Conservation (phyloP, 2,888 invertebrate genomes). For the Spodoptera exigua region DNA sequence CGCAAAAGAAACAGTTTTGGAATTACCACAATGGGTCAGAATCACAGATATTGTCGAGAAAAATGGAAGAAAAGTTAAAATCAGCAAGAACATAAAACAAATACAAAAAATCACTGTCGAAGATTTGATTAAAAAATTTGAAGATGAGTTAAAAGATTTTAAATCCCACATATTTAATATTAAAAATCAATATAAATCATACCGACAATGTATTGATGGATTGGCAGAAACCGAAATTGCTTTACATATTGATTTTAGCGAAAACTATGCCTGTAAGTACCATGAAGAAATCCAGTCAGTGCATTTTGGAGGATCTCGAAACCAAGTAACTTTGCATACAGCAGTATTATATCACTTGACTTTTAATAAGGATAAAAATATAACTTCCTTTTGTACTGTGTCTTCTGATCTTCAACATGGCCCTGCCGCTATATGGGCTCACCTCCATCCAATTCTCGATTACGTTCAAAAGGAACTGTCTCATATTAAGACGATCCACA, state of each 20-base stretch:
- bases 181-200: slow-evolving; percentile 24
- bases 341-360: slow-evolving; percentile 32
- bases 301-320: slow-evolving; percentile 37
- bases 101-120: too few relatives aligned
- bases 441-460: slow-evolving; percentile 36
- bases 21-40: too few relatives aligned
- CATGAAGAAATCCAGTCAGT: slow-evolving; percentile 40
- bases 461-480: slow-evolving; percentile 25
- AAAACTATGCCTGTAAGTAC: slow-evolving; percentile 41
- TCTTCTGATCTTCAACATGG: slow-evolving; percentile 21
- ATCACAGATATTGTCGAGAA: too few relatives aligned
- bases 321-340: slow-evolving; percentile 32
- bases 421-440: slow-evolving; percentile 41
- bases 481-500: slow-evolving; percentile 27
- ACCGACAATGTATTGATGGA: slow-evolving; percentile 12
- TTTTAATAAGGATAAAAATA: too few relatives aligned
- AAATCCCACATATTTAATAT: slow-evolving; percentile 19
- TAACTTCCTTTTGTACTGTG: slow-evolving; percentile 31
- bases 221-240: slow-evolving; percentile 10
- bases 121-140: slow-evolving; percentile 4
- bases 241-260: slow-evolving; percentile 33
- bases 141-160: slow-evolving; percentile 15
- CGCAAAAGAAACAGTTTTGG: too few relatives aligned
- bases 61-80: too few relatives aligned
- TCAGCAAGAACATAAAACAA: too few relatives aligned